Evolutionary conservation across 1,140 invertebrate species (phyloP).

Genomic region (Eriocheir sinensis): DNA sequence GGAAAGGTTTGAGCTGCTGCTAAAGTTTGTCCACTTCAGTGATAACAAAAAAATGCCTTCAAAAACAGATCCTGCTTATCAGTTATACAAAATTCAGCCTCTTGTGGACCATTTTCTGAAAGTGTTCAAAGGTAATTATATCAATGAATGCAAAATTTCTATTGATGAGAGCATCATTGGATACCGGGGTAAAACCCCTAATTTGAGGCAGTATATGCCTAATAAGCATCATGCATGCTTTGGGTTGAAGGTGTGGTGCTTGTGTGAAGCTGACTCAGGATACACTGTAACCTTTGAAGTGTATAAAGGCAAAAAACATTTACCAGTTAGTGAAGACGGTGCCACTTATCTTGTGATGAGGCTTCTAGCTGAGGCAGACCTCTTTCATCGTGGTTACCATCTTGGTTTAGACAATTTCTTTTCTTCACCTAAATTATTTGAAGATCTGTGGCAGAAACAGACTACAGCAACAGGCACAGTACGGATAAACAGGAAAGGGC

Average conservation of each 20-base stretch:
- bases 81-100: not conserved
- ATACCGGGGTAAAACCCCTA: slow-evolving; percentile 30
- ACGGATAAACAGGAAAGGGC: not conserved
- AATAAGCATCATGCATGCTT: not conserved
- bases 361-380: slow-evolving; percentile 26
- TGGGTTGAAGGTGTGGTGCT: slow-evolving; percentile 37
- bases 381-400: slow-evolving; percentile 27
- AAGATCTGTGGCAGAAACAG: slow-evolving; percentile 43
- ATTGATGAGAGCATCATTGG: slow-evolving; percentile 29
- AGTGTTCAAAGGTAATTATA: not conserved
- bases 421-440: not conserved
- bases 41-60: slow-evolving; percentile 19
- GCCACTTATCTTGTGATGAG: not conserved
- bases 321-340: slow-evolving; percentile 18
- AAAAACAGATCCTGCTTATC: not conserved
- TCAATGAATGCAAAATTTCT: not conserved
- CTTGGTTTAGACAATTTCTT: slow-evolving; percentile 35
- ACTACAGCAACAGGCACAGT: slow-evolving; percentile 44
- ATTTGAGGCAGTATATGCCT: not conserved
- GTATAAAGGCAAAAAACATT: not conserved
- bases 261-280: not conserved
- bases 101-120: not conserved
- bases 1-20: not conserved
- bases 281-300: slow-evolving; percentile 30
- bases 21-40: not conserved